These are phyloP conservation scores for Microcaecilia unicolor DNA, from an alignment of 2,797 vertebrate genomes.

Conservation along the genomic window DNA sequence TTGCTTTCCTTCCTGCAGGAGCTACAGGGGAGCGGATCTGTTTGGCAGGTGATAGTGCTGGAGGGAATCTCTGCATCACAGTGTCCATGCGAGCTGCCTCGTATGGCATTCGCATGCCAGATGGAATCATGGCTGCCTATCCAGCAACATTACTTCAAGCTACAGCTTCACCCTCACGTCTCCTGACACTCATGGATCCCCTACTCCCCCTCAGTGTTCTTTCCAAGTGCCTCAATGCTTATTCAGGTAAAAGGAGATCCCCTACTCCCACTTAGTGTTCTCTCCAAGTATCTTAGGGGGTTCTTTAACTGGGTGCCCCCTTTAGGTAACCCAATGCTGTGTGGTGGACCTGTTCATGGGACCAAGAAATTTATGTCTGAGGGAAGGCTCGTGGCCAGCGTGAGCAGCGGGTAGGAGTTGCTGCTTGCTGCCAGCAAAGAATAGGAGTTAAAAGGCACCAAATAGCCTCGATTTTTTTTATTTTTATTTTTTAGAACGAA, in stretches of 20 bases:
- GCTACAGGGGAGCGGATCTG: constrained; percentile 80
- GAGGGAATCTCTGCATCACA: constrained; percentile 79
- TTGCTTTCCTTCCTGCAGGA: constrained; percentile 39
- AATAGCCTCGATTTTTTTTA: too few species aligned
- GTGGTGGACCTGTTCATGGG: too few species aligned
- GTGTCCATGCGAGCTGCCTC: constrained; percentile 75
- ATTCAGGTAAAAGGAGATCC: constrained; percentile 75
- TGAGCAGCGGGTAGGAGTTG: too few species aligned
- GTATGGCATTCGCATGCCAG: constrained; percentile 73
- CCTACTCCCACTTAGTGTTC: constrained; percentile 77
- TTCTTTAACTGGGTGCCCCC: too few species aligned
- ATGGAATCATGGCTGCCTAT: constrained; percentile 78
- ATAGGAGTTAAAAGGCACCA: too few species aligned
- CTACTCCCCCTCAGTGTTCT: constrained; percentile 84
- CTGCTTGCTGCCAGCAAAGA: too few species aligned
- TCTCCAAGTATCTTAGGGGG: constrained; percentile 79
- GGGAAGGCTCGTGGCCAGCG: too few species aligned
- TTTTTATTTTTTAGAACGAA: too few species aligned
- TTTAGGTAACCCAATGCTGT: too few species aligned
- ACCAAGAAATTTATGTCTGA: too few species aligned
- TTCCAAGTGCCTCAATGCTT: constrained; percentile 79
- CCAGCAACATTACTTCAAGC: constrained; percentile 76
- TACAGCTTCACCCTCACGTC: constrained; percentile 78
- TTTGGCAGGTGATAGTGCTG: constrained; percentile 81
- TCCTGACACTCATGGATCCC: constrained; percentile 83